Percentiles rank a stretch among this genome's conserved stretches.
These are phyloP conservation scores for Dryoscopus gambensis DNA, from an alignment of 2,113 vertebrate species.

Conservation along the genomic window DNA sequence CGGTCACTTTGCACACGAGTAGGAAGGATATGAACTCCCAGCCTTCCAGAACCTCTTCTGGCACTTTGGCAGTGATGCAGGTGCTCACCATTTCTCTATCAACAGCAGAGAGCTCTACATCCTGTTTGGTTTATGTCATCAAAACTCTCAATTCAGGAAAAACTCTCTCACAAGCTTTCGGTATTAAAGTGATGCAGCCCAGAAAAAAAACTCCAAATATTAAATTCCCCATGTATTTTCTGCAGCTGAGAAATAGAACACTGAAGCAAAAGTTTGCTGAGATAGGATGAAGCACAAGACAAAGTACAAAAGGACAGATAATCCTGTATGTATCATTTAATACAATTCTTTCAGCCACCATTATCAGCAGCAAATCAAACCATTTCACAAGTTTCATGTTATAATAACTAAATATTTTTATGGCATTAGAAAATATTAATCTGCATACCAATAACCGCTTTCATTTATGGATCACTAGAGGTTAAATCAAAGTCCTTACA, in stretches of 20 bases:
- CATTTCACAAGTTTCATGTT: neutral
- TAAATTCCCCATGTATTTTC: neutral
- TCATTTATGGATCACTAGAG: neutral
- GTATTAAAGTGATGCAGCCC: neutral
- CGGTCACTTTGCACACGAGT: fast-evolving
- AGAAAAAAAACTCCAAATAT: neutral
- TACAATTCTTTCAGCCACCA: neutral
- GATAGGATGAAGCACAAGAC: neutral
- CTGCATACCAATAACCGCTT: neutral
- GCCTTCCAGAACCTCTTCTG: neutral
- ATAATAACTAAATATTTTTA: neutral
- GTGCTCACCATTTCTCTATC: neutral
- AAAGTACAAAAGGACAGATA: neutral
- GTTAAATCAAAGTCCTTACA: neutral
- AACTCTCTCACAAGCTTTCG: neutral
- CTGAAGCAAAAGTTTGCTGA: neutral
- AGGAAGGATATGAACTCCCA: neutral
- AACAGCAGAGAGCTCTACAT: neutral
- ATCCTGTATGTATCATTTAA: neutral
- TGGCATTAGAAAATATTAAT: neutral
- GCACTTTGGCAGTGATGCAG: neutral
- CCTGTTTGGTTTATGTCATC: neutral
- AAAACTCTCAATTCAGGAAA: neutral
- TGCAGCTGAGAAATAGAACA: neutral
- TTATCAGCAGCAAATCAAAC: neutral